A percentile compares a stretch with the other conserved stretches of the same genome.
Evolutionary conservation across 2,888 invertebrate species (phyloP).

Genomic region (Andrena marginata): DNA sequence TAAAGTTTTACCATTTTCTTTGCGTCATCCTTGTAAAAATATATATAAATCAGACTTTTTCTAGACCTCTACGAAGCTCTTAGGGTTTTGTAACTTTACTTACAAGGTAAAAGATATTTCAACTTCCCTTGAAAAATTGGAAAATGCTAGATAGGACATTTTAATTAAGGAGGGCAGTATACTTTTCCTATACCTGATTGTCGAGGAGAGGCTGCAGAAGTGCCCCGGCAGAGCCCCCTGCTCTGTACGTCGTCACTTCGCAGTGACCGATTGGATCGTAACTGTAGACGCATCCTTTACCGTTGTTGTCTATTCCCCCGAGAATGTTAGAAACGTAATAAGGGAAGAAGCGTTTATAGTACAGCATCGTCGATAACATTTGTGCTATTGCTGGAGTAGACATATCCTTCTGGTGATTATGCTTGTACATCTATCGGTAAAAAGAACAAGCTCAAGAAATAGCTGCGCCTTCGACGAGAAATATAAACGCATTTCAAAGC

Average conservation of each 20-base stretch:
- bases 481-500: no score
- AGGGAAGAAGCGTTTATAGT: constrained; percentile 99
- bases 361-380: constrained; percentile 97
- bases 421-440: constrained; percentile 92
- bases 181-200: constrained; percentile 89
- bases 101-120: no score
- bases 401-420: constrained; percentile 97
- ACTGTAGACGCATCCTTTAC: constrained; percentile 97
- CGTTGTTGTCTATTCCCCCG: constrained; percentile 96
- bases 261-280: constrained; percentile 99
- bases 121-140: no score
- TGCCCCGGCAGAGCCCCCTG: constrained; percentile 96
- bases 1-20: no score
- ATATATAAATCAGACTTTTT: no score
- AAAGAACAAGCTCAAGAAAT: background rate
- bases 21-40: no score
- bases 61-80: no score
- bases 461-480: background rate
- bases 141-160: no score
- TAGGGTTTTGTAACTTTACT: no score
- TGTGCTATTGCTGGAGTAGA: constrained; percentile 97
- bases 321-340: constrained; percentile 98
- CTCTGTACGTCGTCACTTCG: constrained; percentile 93
- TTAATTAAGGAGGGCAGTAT: no score
- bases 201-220: constrained; percentile 97